Conservation (phyloP, 1,140 invertebrate genomes). For the Brachionus rubens region DNA sequence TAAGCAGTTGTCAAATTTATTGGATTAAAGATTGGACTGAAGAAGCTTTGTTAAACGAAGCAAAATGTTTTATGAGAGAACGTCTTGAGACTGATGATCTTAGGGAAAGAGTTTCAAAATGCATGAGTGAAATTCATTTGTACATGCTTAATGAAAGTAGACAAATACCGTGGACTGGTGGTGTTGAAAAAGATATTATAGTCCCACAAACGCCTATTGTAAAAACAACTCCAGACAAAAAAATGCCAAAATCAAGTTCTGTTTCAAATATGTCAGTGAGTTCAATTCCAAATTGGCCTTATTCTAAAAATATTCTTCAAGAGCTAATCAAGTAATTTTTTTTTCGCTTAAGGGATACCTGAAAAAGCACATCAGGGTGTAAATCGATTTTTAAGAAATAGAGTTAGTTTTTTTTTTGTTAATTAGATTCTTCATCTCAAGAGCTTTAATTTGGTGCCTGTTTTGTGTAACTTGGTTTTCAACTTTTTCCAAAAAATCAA, state of each 20-base stretch:
- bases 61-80: conserved; percentile 53
- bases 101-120: conserved; percentile 55
- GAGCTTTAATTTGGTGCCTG: no score
- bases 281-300: conserved; percentile 36
- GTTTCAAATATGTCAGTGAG: conserved; percentile 49
- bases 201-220: conserved; percentile 47
- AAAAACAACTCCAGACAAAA: conserved; percentile 54
- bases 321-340: conserved; percentile 30
- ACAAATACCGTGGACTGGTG: conserved; percentile 58
- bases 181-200: conserved; percentile 52
- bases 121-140: conserved; percentile 59
- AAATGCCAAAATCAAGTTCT: conserved; percentile 54
- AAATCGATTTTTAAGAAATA: neutral
- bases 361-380: neutral
- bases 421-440: no score
- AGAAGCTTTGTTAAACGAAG: conserved; percentile 55
- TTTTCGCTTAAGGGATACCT: neutral
- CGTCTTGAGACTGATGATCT: conserved; percentile 35
- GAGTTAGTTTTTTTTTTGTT: no score
- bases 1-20: conserved; percentile 57
- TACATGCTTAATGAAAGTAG: conserved; percentile 57
- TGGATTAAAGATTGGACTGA: conserved; percentile 60
- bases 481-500: no score
- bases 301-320: conserved; percentile 22
- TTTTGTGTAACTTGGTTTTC: no score